Evolutionary conservation across 2,797 vertebrate species (phyloP), one percentile per base, ranked within the genome.

Genomic region (Oryzias sinensis): DNA sequence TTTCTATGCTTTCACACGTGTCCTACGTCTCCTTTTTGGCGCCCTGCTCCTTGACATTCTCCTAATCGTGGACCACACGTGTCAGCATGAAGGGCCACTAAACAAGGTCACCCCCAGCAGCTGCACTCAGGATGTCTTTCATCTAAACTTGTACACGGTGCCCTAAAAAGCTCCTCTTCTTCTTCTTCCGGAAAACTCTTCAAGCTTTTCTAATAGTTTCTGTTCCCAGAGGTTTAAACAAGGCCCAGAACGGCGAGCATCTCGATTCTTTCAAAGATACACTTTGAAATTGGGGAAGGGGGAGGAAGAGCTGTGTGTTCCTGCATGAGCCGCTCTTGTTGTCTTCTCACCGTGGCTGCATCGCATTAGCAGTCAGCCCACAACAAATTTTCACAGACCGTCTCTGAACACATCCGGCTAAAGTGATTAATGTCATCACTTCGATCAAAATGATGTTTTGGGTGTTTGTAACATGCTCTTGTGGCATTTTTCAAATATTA

Each of bases 21-120:
- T 29, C 56, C 53, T 48, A 51, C 59, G 29, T 65, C 50, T 68
- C 65, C 65, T 13, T 60, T 58, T 37, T 42, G 62, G 68, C 56
- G 56, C 47, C 2, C 57, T 70, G 56, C 74, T 59, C 77, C 22
- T 60, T 85, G 79, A 84, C 79, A 67, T 70, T 67, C 62, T 77
- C 63, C 59, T 76, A 76, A 81, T 81, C 52, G 27, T 65, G 60
- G 62, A 65, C 62, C 74, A 64, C 71, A 77, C 65, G 50, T 65
- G 69, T 79, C 67, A 69, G 71, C 71, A 68, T 43, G 33, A 51
- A 68, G 24, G 15, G 47, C 59, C 29, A 4, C 41, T 75, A 3
- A 22, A 2, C 79, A 86, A 83, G 86, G 87, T 86, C 82, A 83
- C 68, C 78, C 33, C 78, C 74, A 80, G 52, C 83, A 87, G 85